These are phyloP conservation scores for Poecile atricapillus DNA, from an alignment of 2,113 vertebrate species.

Conservation along the genomic window DNA sequence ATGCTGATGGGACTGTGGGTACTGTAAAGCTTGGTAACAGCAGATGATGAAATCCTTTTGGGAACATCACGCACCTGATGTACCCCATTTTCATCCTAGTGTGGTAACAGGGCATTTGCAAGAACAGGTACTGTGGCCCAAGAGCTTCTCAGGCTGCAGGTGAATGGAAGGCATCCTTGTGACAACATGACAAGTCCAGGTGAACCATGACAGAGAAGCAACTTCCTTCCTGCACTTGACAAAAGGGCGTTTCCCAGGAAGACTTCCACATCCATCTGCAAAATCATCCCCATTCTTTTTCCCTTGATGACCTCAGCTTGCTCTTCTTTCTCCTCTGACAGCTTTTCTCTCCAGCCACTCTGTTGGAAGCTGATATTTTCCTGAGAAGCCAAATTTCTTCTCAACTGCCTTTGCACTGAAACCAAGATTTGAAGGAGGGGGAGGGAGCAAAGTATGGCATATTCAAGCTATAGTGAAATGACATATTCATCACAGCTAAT, in stretches of 20 bases:
- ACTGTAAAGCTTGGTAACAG: neutral
- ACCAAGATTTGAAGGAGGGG: constrained; percentile 4
- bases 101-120: neutral
- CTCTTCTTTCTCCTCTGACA: neutral
- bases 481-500: constrained; percentile 2
- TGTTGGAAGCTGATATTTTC: neutral
- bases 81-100: neutral
- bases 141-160: neutral
- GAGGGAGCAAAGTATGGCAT: neutral
- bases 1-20: neutral
- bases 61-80: neutral
- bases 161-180: neutral
- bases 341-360: constrained; percentile 10
- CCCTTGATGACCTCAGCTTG: neutral
- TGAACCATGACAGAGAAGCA: neutral
- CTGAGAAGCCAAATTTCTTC: neutral
- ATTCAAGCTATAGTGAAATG: constrained; percentile 12
- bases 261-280: neutral
- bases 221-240: neutral
- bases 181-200: neutral
- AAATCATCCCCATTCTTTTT: neutral
- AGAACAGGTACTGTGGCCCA: neutral
- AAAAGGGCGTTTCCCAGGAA: neutral
- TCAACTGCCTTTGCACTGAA: neutral
- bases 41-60: neutral